phyloP scores from a whole-genome alignment of 2,797 vertebrate genomes.

The Rhadinocentrus ornatus region DNA sequence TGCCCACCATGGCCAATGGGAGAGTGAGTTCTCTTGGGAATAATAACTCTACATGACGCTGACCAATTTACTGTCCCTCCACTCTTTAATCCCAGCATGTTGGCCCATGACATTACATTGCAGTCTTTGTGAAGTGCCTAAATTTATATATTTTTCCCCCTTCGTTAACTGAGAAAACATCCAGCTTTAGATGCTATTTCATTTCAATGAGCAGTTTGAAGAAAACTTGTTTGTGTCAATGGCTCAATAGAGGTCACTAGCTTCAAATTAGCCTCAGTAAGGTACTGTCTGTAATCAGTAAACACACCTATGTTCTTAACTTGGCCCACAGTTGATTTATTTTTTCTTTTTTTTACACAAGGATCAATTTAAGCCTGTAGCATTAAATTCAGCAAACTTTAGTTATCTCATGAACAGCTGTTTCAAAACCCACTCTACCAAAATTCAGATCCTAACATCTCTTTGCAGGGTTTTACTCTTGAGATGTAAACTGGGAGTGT shows the following conservation, averaged over 20 bases:
- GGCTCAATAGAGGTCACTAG: slow-evolving; percentile 22
- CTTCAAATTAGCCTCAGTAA: slow-evolving; percentile 49
- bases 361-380: no score
- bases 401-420: not conserved
- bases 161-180: not conserved
- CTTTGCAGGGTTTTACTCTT: slow-evolving; percentile 90
- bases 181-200: not conserved
- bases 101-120: not conserved
- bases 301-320: not conserved
- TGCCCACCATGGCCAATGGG: slow-evolving; percentile 98
- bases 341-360: no score
- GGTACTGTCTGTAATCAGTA: slow-evolving; percentile 21
- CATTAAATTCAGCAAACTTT: not conserved
- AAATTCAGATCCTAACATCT: slow-evolving; percentile 13
- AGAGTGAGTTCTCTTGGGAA: slow-evolving; percentile 89
- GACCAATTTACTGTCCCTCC: not conserved
- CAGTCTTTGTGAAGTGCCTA: not conserved
- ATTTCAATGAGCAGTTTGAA: not conserved
- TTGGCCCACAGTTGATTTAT: no score
- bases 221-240: not conserved
- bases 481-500: slow-evolving; percentile 95
- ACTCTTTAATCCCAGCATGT: not conserved
- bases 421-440: not conserved
- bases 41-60: not conserved
- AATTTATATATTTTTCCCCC: not conserved